These are phyloP conservation scores for Perodicticus potto DNA, from an alignment of 2,797 vertebrate species.

Conservation along the genomic window DNA sequence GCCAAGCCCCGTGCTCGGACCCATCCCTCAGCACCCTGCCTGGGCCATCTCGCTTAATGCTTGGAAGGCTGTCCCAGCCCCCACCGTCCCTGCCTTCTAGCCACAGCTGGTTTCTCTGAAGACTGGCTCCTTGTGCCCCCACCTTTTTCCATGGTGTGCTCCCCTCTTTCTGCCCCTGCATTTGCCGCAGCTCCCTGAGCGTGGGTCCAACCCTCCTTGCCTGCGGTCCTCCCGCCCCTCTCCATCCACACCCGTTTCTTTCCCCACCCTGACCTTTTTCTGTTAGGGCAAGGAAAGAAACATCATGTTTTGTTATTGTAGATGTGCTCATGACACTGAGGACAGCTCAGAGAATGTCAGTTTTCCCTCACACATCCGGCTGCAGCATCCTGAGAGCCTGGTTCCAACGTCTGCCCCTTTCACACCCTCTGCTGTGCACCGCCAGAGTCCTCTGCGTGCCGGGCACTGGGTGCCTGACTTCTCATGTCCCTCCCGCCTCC, in stretches of 20 bases:
- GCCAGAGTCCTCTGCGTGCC: rapidly evolving
- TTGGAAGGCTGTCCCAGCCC: not conserved
- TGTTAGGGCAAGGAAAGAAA: too few species aligned
- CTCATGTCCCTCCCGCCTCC: not conserved
- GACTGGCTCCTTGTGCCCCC: rapidly evolving
- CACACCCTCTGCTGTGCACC: rapidly evolving
- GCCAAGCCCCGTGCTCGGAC: not conserved
- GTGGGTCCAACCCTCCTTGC: rapidly evolving
- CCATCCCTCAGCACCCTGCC: not conserved
- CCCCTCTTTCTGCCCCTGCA: rapidly evolving
- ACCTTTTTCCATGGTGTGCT: too few species aligned
- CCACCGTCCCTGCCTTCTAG: not conserved
- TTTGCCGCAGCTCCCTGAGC: not conserved
- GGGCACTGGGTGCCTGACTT: rapidly evolving
- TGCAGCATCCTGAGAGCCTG: rapidly evolving
- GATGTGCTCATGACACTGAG: rapidly evolving
- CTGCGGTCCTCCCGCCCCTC: rapidly evolving
- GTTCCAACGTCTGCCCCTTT: rapidly evolving
- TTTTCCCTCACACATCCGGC: not conserved
- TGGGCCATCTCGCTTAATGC: not conserved
- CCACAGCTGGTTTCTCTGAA: rapidly evolving
- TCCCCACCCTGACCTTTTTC: not conserved
- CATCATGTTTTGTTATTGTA: too few species aligned
- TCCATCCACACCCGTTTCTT: not conserved
- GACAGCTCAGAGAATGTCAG: not conserved